Base-by-base conservation (phyloP, 2,113 vertebrate species). In the Mohoua ochrocephala region DNA sequence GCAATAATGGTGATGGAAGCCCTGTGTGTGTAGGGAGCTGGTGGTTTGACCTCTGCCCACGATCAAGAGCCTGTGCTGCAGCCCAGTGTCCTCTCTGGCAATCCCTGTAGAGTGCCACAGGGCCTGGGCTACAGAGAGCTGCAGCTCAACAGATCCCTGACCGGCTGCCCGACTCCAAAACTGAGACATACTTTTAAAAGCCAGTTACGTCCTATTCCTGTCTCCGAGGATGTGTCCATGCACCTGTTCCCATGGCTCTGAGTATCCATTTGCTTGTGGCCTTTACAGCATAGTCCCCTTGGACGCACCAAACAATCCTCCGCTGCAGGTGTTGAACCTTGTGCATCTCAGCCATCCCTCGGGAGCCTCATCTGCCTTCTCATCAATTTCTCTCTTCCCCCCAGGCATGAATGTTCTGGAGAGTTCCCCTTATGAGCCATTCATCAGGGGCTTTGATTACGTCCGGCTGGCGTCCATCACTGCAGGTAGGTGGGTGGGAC, bases 371-470 rank as follows among this genome's bases (percentile, higher is more conserved):
- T 6, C 3, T 84, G 54, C 42, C 67, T 67, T 63, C 93, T 91
- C 56, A 91, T 45, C 27, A 33, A 1, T 22, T 52, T 44, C 24
- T 84, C 27, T 94, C 65, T 89, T 59, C 82, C 68, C 65, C 18
- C 7, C 96, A 99, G 99, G 99, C 39, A 98, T 99, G 93, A 99
- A 98, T 30, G 97, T 99, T 61, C 97, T 99, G 98, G 98, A 99
- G 95, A 98, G 96, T n/a, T 99, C 98, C 71, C 99, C 99, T 1
- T 99, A 99, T 0, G 99, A 99, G 67, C 98, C 98, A 0, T 98
- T 99, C 79, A 91, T 99, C 94, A 97, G 98, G 53, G 98, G 98
- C 64, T 98, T 98, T 3, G 98, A 99, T 91, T 99, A 99, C 5
- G 99, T 99, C 7, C 98, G 99, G 5, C 97, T 99, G 98, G 99